Base-by-base conservation (phyloP, 2,113 vertebrate species). In the Nesospiza acunhae region DNA sequence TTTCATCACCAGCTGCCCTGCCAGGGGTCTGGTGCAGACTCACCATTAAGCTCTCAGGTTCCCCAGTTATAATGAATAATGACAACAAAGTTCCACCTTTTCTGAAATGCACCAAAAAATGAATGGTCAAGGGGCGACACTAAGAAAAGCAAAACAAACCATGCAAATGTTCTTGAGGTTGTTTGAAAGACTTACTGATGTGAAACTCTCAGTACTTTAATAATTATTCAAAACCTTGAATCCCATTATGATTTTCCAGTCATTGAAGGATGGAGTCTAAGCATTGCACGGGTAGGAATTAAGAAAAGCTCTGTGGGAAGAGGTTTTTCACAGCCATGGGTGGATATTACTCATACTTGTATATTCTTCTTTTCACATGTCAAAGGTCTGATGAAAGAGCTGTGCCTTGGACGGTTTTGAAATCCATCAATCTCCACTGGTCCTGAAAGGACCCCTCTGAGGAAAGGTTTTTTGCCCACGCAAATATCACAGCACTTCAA, bases 261-360 rank as follows among this genome's bases (percentile, higher is more conserved):
- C 85, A 68, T 35, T 52, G 86, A 49, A 87, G 59, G 82, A 91
- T 46, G 0, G 8, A 92, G 55, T 52, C 35, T 52, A 82, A 82
- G 77, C 78, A 77, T 62, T 0, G 8, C n/a, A 44, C 0, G 2
- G 66, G 76, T 67, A 82, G 50, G 86, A 11, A 5, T 7, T 78
- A 78, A 93, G 73, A 96, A 94, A 96, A 81, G 68, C 91, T 94
- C 55, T 9, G 63, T 53, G 42, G 82, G 85, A 85, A 91, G 49
- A 90, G 72, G 28, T 33, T 92, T 90, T 68, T 72, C 59, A 49
- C 33, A 58, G 55, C 81, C 74, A 72, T 68, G 68, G 55, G 58
- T 87, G 49, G 93, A 58, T 89, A 83, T 94, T 92, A 93, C 72
- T 89, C 88, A 94, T 93, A 79, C 78, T 87, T 21, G 24, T 49